A percentile compares a stretch with the other conserved stretches of the same genome.
Conservation (phyloP, 2,888 invertebrate genomes). For the Netelia virgata region DNA sequence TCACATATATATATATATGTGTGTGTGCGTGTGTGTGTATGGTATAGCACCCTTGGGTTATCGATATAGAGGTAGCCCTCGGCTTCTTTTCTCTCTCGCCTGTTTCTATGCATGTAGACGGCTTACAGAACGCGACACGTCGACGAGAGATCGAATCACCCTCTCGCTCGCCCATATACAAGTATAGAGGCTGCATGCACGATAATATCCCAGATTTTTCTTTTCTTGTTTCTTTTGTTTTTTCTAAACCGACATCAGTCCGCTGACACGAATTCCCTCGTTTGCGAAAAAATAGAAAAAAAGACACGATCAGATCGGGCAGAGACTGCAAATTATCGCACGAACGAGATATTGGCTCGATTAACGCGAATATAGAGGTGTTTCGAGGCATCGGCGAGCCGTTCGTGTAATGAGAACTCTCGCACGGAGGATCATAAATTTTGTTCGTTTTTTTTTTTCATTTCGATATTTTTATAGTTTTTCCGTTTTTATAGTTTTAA, state of each 20-base stretch:
- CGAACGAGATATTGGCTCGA: constrained; percentile 70
- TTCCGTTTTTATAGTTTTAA: background rate
- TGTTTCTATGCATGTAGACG: constrained; percentile 15
- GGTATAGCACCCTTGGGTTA: constrained; percentile 19
- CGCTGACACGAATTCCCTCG: constrained; percentile 46
- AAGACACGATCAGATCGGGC: constrained; percentile 56
- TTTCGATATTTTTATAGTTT: background rate
- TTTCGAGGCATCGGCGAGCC: background rate
- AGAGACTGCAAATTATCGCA: constrained; percentile 54
- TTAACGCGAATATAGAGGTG: background rate
- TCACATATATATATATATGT: background rate
- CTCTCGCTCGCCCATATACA: constrained; percentile 67
- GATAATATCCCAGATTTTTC: constrained; percentile 37
- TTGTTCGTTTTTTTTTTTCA: background rate
- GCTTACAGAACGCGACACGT: constrained; percentile 17
- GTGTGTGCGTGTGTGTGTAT: background rate
- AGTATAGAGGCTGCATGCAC: constrained; percentile 11
- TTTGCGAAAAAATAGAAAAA: constrained; percentile 8
- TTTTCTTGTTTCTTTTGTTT: constrained; percentile 25
- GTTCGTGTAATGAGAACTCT: background rate
- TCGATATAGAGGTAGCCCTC: constrained; percentile 53
- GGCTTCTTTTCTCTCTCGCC: constrained; percentile 51
- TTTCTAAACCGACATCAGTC: constrained; percentile 30
- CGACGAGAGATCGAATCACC: constrained; percentile 68
- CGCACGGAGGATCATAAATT: background rate